Conservation (phyloP, 2,888 invertebrate genomes). For the Nipponacmea schrenckii region DNA sequence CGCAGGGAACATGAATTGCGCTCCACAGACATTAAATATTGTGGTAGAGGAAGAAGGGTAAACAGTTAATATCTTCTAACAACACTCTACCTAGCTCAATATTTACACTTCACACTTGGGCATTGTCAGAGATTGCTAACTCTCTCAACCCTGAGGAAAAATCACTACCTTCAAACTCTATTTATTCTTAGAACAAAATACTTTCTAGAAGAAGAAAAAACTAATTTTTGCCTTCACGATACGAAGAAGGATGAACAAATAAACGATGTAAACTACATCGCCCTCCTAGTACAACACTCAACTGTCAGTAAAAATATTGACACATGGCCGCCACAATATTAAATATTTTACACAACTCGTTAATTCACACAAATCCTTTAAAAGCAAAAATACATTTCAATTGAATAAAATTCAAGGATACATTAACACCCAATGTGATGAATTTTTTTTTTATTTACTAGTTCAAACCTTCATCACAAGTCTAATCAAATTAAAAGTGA, state of each 20-base stretch:
- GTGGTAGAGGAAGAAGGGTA: slow-evolving; percentile 31
- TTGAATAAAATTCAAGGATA: too few relatives aligned
- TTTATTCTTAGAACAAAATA: slow-evolving; percentile 19
- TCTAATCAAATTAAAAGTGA: not conserved
- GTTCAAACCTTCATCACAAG: too few relatives aligned
- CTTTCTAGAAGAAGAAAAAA: slow-evolving; percentile 14
- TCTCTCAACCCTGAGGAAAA: slow-evolving; percentile 11
- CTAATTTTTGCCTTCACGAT: slow-evolving; percentile 20
- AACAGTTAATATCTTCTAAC: slow-evolving; percentile 42
- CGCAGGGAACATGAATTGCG: slow-evolving; percentile 31
- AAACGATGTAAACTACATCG: not conserved
- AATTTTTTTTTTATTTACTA: too few relatives aligned
- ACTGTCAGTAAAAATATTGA: not conserved
- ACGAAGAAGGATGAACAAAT: slow-evolving; percentile 15
- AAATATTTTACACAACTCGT: not conserved
- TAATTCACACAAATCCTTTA: not conserved
- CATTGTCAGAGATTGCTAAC: slow-evolving; percentile 11
- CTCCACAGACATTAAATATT: slow-evolving; percentile 38
- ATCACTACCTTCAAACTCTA: slow-evolving; percentile 1
- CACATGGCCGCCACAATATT: not conserved
- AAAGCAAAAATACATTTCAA: not conserved
- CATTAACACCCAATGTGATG: too few relatives aligned
- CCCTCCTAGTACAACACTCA: not conserved
- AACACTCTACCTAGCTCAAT: slow-evolving; percentile 29
- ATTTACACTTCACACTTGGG: slow-evolving; percentile 31